Percentiles rank a stretch among this genome's conserved stretches.
Evolutionary conservation across 1,140 invertebrate genomes (phyloP).

Genomic region (Zaprionus camerounensis): DNA sequence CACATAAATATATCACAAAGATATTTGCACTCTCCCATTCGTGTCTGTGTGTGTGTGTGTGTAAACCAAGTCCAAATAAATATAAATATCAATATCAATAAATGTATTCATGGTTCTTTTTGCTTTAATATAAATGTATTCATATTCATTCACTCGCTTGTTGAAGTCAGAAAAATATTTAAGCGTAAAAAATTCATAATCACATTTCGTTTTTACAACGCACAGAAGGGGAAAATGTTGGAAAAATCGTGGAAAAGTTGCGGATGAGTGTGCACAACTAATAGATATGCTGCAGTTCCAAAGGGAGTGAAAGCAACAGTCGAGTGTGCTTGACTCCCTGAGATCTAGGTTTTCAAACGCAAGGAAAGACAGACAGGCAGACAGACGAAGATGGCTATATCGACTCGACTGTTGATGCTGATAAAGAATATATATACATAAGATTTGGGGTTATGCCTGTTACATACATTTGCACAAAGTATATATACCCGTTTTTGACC

Average conservation of each 20-base stretch:
- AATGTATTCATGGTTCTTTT: constrained; percentile 21
- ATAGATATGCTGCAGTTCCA: not conserved
- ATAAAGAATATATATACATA: too few relatives aligned
- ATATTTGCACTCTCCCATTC: constrained; percentile 33
- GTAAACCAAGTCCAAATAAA: constrained; percentile 18
- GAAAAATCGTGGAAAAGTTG: not conserved
- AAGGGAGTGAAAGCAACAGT: too few relatives aligned
- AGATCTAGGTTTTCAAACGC: too few relatives aligned
- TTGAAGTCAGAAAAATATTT: constrained; percentile 29
- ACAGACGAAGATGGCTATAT: too few relatives aligned
- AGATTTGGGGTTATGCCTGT: too few relatives aligned
- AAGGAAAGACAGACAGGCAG: too few relatives aligned
- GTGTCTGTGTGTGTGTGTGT: not conserved
- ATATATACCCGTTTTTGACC: too few relatives aligned
- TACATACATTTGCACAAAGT: too few relatives aligned
- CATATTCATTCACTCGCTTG: constrained; percentile 38
- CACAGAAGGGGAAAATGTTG: not conserved
- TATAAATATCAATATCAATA: constrained; percentile 53
- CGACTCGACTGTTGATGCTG: too few relatives aligned
- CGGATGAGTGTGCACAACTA: not conserved
- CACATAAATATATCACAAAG: constrained; percentile 56
- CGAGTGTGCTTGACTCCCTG: too few relatives aligned
- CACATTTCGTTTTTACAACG: constrained; percentile 1
- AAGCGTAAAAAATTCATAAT: constrained; percentile 22
- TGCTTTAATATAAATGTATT: constrained; percentile 26